Percentiles rank a stretch among this genome's conserved stretches.
Conservation (phyloP, 2,888 invertebrate genomes). For the Lypha dubia region DNA sequence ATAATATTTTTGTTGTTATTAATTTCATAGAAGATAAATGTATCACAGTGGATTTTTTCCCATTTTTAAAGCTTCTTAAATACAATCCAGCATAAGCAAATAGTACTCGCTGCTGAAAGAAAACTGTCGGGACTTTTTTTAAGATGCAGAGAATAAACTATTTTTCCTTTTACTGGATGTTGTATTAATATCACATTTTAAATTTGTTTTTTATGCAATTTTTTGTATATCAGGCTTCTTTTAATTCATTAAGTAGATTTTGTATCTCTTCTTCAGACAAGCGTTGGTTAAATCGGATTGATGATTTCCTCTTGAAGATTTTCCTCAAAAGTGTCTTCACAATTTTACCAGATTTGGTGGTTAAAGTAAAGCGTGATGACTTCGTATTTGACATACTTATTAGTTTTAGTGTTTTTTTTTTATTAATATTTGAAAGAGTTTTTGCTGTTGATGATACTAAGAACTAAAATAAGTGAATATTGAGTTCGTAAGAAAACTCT, state of each 20-base stretch:
- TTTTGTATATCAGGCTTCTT: neutral
- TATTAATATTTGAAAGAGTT: neutral
- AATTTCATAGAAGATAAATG: neutral
- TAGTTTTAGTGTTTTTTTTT: neutral
- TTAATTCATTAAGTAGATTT: conserved; percentile 2
- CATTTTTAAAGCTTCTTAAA: neutral
- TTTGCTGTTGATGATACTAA: neutral
- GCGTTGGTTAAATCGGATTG: neutral
- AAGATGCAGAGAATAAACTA: neutral
- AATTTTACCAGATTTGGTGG: neutral
- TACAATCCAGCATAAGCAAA: neutral
- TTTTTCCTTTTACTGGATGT: neutral
- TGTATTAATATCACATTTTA: neutral
- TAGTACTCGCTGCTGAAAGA: neutral
- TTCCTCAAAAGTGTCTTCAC: neutral
- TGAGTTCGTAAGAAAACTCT: neutral
- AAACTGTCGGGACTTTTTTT: neutral
- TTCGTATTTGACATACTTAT: neutral
- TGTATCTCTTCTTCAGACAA: neutral
- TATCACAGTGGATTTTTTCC: neutral
- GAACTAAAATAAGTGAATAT: neutral
- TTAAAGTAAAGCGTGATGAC: neutral
- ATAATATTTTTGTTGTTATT: neutral
- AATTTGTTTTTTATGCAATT: neutral
- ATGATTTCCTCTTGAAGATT: neutral